These are phyloP conservation scores for Xestia ashworthii DNA, from an alignment of 2,888 invertebrate genomes.

Conservation along the genomic window DNA sequence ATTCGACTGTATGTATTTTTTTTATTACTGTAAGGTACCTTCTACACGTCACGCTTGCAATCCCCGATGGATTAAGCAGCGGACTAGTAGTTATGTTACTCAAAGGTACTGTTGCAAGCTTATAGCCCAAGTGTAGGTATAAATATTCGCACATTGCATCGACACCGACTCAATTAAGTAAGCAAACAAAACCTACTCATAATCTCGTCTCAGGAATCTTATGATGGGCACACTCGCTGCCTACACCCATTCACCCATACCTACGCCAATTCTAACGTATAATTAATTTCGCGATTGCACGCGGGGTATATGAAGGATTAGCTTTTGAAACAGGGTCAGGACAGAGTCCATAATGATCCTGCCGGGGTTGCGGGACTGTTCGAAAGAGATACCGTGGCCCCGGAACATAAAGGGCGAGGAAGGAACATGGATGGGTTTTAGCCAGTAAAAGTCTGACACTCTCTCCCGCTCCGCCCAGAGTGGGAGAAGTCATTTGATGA, in stretches of 20 bases:
- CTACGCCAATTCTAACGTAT: constrained; percentile 48
- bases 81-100: background rate
- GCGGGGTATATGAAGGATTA: constrained; percentile 22
- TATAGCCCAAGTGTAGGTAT: background rate
- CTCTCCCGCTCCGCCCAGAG: no score
- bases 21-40: background rate
- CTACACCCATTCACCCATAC: constrained; percentile 52
- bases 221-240: constrained; percentile 37
- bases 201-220: constrained; percentile 20
- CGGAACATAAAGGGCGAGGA: no score
- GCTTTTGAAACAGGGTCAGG: no score
- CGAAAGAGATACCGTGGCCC: no score
- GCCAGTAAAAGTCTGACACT: no score
- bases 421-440: no score
- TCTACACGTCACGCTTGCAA: background rate
- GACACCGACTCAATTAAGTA: constrained; percentile 6
- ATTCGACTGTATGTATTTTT: no score
- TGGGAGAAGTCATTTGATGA: no score
- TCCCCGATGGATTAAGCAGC: background rate
- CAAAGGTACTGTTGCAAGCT: background rate
- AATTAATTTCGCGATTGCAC: constrained; percentile 64
- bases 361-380: no score
- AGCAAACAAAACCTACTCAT: constrained; percentile 10
- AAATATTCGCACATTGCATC: constrained; percentile 5
- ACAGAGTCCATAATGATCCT: no score